Evolutionary conservation across 2,113 vertebrate species (phyloP).

Genomic region (Urocitellus parryii): DNA sequence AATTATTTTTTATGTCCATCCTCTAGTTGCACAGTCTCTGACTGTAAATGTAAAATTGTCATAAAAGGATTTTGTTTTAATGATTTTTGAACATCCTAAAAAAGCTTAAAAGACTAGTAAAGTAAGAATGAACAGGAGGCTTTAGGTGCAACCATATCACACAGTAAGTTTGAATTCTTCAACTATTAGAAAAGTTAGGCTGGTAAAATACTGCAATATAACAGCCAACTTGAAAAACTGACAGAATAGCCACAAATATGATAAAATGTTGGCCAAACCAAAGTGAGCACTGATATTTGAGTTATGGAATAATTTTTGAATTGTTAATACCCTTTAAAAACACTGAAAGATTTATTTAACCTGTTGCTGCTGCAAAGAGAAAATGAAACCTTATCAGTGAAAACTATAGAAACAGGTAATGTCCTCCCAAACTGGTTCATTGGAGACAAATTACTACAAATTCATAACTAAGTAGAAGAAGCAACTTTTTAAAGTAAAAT

Average conservation of each 20-base stretch:
- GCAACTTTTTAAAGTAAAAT: neutral
- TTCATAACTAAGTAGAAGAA: constrained; percentile 30
- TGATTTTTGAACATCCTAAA: neutral
- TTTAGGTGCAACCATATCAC: neutral
- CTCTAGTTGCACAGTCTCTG: neutral
- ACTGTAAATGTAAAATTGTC: neutral
- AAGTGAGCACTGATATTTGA: neutral
- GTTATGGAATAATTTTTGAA: neutral
- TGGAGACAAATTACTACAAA: neutral
- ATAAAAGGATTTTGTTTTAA: neutral
- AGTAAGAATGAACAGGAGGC: neutral
- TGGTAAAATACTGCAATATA: neutral
- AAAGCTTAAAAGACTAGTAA: neutral
- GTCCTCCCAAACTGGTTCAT: neutral
- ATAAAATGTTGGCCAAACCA: neutral
- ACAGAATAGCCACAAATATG: neutral
- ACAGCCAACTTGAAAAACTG: neutral
- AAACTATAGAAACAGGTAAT: neutral
- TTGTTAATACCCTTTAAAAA: neutral
- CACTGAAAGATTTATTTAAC: neutral
- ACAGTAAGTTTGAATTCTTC: neutral
- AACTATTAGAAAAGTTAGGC: neutral
- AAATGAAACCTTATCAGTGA: constrained; percentile 11
- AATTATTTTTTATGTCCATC: neutral
- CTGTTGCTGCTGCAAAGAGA: neutral